Conservation (phyloP, 1,140 invertebrate species). For the Spodoptera litura region DNA sequence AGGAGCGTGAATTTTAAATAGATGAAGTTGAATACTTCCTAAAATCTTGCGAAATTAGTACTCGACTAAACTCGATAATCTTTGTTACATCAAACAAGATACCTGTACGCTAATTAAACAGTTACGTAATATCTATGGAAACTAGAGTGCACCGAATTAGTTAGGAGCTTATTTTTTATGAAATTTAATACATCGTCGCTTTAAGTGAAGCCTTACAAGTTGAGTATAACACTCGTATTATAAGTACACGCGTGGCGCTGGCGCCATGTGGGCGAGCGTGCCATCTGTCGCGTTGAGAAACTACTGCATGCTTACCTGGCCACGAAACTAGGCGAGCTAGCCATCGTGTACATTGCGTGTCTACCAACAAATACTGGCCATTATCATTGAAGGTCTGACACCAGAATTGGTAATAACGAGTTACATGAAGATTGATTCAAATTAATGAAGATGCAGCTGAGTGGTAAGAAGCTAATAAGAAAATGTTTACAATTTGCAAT, state of each 20-base stretch:
- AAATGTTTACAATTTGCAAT: no score
- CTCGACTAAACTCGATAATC: no score
- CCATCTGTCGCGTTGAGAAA: slow-evolving; percentile 48
- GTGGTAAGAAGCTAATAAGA: no score
- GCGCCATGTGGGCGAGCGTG: slow-evolving; percentile 45
- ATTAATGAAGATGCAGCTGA: no score
- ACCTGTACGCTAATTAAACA: background rate
- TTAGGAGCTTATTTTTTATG: background rate
- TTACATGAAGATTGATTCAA: no score
- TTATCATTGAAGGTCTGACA: background rate
- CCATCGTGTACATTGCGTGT: background rate
- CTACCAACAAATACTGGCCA: slow-evolving; percentile 6
- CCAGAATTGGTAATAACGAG: no score
- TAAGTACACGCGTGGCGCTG: slow-evolving; percentile 43
- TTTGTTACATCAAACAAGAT: background rate
- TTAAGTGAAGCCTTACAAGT: slow-evolving; percentile 19
- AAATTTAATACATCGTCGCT: slow-evolving; percentile 16
- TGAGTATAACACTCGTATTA: slow-evolving; percentile 21
- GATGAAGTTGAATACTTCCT: background rate
- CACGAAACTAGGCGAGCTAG: slow-evolving; percentile 27
- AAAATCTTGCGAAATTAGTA: background rate
- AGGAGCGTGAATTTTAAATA: background rate
- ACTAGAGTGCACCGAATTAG: background rate
- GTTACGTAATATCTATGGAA: background rate
- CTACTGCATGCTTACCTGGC: slow-evolving; percentile 35